Conservation (phyloP, 2,888 invertebrate genomes). For the Mesorhabditis spiculigera region DNA sequence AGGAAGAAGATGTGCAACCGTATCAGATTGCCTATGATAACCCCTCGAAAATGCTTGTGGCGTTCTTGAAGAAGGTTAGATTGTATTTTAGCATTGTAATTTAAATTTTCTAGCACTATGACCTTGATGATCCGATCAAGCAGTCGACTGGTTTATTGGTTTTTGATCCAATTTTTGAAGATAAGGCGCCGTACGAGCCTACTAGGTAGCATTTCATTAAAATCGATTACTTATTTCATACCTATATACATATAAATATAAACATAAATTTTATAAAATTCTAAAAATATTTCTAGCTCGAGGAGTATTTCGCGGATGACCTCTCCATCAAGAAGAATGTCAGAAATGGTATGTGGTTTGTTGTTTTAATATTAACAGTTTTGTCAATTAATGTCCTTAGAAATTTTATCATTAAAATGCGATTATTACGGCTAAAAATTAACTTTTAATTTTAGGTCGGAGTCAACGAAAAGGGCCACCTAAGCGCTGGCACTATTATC, state of each 20-base stretch:
- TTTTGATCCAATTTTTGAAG: background rate
- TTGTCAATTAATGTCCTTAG: too few species aligned
- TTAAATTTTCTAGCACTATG: background rate
- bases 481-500: background rate
- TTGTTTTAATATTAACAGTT: too few species aligned
- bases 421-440: background rate
- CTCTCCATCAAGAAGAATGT: background rate
- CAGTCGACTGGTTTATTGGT: background rate
- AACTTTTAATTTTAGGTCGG: background rate
- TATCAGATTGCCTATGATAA: background rate
- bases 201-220: background rate
- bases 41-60: background rate
- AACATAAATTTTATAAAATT: too few species aligned
- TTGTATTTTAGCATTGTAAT: background rate
- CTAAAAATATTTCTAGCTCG: too few species aligned
- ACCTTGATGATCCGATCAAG: background rate
- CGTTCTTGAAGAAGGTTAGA: background rate
- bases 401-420: background rate
- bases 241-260: too few species aligned
- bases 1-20: background rate
- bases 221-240: background rate
- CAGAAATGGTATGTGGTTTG: too few species aligned
- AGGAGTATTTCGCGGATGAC: background rate
- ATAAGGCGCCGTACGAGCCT: background rate
- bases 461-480: background rate